Evolutionary conservation across 30 jellyfish, hydroid and myxozoan genomes (phyloP).

Genomic region (Hydra vulgaris): DNA sequence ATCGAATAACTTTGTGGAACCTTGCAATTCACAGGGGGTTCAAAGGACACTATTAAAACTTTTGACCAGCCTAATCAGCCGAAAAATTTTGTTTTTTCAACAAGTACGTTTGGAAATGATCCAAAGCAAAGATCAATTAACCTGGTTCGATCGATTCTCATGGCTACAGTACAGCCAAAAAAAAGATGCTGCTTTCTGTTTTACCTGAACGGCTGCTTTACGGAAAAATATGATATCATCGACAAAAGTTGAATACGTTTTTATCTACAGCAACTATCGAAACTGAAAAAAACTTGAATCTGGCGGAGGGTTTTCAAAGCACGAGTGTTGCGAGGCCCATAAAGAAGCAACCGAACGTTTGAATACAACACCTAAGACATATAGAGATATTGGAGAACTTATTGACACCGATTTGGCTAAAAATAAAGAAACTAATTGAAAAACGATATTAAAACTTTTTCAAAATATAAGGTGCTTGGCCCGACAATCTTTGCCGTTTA

Average conservation of each 20-base stretch:
- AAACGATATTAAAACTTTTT: not conserved
- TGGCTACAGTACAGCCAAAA: slow-evolving; percentile 20
- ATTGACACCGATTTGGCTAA: not conserved
- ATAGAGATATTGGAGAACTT: not conserved
- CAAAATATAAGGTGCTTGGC: too few relatives aligned
- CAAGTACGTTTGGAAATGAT: slow-evolving; percentile 3
- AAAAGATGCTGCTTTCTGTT: slow-evolving; percentile 18
- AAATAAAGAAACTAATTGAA: too few relatives aligned
- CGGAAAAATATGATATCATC: not conserved
- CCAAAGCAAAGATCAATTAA: slow-evolving; percentile 12
- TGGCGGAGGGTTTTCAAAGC: slow-evolving; percentile 6
- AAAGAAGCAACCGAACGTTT: slow-evolving; percentile 12
- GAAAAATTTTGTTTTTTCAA: not conserved
- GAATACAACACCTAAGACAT: not conserved
- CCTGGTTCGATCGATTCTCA: slow-evolving; percentile 9
- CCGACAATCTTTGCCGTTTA: too few relatives aligned
- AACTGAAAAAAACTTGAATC: slow-evolving; percentile 25
- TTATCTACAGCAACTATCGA: slow-evolving; percentile 17
- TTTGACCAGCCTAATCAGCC: not conserved
- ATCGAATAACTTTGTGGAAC: not conserved
- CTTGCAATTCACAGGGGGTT: not conserved
- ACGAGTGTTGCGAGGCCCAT: slow-evolving; percentile 1
- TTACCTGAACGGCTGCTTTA: slow-evolving; percentile 3
- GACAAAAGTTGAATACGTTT: slow-evolving; percentile 11
- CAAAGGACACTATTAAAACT: not conserved